Evolutionary conservation across 2,113 vertebrate genomes (phyloP).

Genomic region (Delphinapterus leucas): DNA sequence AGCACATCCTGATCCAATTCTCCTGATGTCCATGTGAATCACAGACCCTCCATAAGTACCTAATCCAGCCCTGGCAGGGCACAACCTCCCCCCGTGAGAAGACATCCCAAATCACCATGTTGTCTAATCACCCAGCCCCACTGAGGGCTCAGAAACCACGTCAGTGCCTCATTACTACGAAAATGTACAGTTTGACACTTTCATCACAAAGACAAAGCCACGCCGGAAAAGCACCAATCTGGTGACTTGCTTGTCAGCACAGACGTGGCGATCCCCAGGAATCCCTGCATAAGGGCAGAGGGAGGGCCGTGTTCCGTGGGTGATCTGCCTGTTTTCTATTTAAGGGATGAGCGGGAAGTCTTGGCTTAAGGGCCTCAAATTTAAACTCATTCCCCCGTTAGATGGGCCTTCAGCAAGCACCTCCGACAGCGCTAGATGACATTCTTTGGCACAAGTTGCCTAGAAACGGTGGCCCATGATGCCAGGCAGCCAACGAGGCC

Average conservation of each 20-base stretch:
- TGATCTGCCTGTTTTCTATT: neutral
- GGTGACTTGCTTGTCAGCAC: neutral
- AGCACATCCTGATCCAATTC: neutral
- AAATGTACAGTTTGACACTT: neutral
- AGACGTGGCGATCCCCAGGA: neutral
- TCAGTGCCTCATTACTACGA: neutral
- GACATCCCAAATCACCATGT: neutral
- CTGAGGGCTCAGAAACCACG: neutral
- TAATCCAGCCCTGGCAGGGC: neutral
- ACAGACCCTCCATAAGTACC: neutral
- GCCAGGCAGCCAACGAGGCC: neutral
- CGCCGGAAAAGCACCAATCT: neutral
- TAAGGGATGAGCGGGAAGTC: neutral
- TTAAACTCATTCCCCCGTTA: neutral
- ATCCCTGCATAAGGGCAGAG: neutral
- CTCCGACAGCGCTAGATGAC: neutral
- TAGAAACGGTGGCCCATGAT: neutral
- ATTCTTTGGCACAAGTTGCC: neutral
- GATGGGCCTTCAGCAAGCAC: neutral
- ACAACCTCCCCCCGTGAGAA: neutral
- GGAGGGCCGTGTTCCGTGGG: neutral
- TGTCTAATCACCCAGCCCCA: neutral
- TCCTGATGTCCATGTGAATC: neutral
- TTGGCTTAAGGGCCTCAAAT: neutral
- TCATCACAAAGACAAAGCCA: neutral